Evolutionary conservation across 1,140 invertebrate species (phyloP).

Genomic region (Euglossa dilemma): DNA sequence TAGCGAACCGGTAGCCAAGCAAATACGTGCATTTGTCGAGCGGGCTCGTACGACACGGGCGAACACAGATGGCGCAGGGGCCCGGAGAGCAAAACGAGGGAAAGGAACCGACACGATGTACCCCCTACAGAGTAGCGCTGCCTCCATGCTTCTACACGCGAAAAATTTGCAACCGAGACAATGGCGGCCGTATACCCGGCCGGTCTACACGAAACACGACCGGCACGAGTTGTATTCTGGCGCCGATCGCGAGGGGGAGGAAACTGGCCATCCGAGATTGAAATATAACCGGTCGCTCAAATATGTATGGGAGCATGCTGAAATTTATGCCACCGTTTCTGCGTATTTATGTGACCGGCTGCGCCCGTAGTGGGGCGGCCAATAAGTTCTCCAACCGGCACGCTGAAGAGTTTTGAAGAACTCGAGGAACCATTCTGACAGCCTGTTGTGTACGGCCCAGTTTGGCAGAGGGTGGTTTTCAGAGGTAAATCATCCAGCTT

Average conservation of each 20-base stretch:
- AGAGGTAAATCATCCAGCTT: too few relatives aligned
- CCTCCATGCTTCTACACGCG: constrained; percentile 71
- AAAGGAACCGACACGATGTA: constrained; percentile 58
- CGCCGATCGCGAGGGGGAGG: constrained; percentile 72
- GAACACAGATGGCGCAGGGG: constrained; percentile 33
- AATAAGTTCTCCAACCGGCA: constrained; percentile 14
- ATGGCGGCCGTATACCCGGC: constrained; percentile 70
- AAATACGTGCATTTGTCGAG: constrained; percentile 71
- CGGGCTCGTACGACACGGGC: constrained; percentile 58
- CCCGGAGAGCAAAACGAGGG: not conserved
- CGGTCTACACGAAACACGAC: constrained; percentile 73
- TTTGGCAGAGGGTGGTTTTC: not conserved
- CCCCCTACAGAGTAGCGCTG: constrained; percentile 69
- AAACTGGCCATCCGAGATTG: constrained; percentile 70
- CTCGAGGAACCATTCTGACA: not conserved
- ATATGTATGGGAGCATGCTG: constrained; percentile 65
- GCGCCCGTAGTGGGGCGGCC: not conserved
- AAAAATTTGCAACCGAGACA: constrained; percentile 82
- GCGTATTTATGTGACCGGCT: constrained; percentile 9
- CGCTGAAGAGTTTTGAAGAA: constrained; percentile 8
- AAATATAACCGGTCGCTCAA: constrained; percentile 78
- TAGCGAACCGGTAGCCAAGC: constrained; percentile 62
- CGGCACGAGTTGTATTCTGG: constrained; percentile 79
- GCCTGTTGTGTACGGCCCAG: not conserved
- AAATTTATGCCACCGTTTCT: constrained; percentile 57